Base-by-base conservation (phyloP, 1,140 invertebrate species). In the Halesus radiatus region DNA sequence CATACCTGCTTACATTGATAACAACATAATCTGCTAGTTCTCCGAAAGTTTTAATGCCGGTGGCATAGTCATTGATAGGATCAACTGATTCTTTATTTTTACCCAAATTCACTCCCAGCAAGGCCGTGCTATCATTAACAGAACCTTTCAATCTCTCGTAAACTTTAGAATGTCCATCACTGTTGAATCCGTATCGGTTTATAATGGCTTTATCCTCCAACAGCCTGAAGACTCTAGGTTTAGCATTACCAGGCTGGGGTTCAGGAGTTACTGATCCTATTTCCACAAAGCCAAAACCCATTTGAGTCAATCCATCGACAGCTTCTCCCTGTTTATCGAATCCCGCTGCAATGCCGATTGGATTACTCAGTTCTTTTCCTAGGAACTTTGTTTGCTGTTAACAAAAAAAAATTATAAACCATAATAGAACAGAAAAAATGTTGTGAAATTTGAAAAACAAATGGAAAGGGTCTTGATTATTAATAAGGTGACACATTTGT, bases 261-360 rank as follows among this genome's bases (percentile, higher is more conserved):
- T 93, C 81, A 3, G 98, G 98, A 5, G 98, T 99, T 0, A 99
- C 94, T 16, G 98, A 98, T 82, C 98, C 98, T 84, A 99, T 94
- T 92, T 99, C 98, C 50, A 99, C 93, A 90, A 99, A 98, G 23
- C 98, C 95, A 90, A 99, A 99, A 0, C 98, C 98, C 72, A 97
- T 89, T 85, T 94, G 93, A 64, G 92, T 91, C 29, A 99, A 87
- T 0, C 96, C 95, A 80, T 93, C 87, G 1, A 99, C 90, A 26
- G 96, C 97, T 90, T 99, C 96, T 10, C 93, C 98, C 88, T 99
- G 93, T 87, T 99, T 99, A 87, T 99, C 98, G 91, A 99, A 99
- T 3, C 98, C 98, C 80, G 98, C 98, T 64, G 98, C 98, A 84
- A 99, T 94, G 37, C 98, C 98, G 84, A 99, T 86, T 0, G 98